phyloP scores from a whole-genome alignment of 92 coral and sea anemone genomes.

The Zoanthus solanderi region DNA sequence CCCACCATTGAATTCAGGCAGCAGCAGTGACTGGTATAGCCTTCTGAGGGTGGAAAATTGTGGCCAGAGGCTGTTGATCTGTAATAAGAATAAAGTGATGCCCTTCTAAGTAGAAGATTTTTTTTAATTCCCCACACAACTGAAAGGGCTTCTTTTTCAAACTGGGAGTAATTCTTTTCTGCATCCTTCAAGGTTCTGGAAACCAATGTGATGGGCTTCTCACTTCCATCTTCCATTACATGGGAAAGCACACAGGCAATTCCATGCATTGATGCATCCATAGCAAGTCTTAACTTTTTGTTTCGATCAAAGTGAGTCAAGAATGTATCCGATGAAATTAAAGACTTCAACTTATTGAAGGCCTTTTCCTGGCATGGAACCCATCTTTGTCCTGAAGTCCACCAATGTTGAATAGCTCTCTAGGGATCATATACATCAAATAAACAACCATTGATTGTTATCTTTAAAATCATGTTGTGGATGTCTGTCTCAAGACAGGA shows the following conservation, averaged over 20 bases:
- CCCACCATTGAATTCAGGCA: too few species aligned
- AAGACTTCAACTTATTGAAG: conserved; percentile 19
- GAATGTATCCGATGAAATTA: conserved; percentile 44
- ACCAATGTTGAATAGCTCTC: conserved; percentile 50
- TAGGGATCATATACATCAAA: conserved; percentile 30
- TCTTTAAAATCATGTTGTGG: conserved; percentile 38
- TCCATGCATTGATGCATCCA: conserved; percentile 52
- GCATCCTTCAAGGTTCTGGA: conserved; percentile 43
- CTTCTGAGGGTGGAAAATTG: conserved; percentile 51
- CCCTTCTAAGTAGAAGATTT: conserved; percentile 51
- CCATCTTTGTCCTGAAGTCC: conserved; percentile 37
- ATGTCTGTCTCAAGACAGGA: conserved; percentile 26
- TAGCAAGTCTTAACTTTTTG: conserved; percentile 43
- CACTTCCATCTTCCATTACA: not conserved
- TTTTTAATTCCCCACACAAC: conserved; percentile 54
- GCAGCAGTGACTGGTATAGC: conserved; percentile 14
- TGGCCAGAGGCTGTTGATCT: conserved; percentile 51
- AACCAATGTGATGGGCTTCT: conserved; percentile 30
- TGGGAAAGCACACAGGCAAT: conserved; percentile 16
- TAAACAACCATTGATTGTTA: conserved; percentile 38
- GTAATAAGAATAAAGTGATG: conserved; percentile 52
- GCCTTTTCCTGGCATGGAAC: not conserved
- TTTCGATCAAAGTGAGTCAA: conserved; percentile 48
- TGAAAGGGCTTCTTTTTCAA: conserved; percentile 24
- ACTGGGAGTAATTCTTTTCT: conserved; percentile 7